Evolutionary conservation across 2,113 vertebrate species (phyloP), one percentile per base, ranked within the genome.

Genomic region (Xiphophorus maculatus): DNA sequence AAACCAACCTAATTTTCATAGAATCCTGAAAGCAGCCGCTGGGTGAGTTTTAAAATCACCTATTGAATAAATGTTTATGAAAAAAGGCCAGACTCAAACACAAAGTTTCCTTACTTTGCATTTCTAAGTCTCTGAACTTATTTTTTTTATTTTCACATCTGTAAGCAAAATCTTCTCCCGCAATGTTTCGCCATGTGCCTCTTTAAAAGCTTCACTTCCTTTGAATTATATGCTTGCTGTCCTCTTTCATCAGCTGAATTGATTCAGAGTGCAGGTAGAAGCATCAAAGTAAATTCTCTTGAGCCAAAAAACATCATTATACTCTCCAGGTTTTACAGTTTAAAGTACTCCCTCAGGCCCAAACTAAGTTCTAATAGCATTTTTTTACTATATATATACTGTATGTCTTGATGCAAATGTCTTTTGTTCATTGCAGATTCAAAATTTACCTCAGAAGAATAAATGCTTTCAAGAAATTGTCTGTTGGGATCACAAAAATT

Each of bases 221-320:
- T 76, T 82, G 35, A 77, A 69, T 79, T 51, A 82, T 75, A 48
- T 48, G 35, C 62, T 66, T 13, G 29, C 68, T 54, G 27, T 83
- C 67, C 65, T 75, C 72, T 77, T 84, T 29, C 58, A 73, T 85
- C 66, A 76, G 60, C 80, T 66, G 33, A 76, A 83, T 65, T 60
- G 79, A 80, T 79, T 85, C 74, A 78, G 32, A 72, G 60, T 72
- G 73, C 44, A 86, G 66, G 60, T 80, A 83, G 77, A 65, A 82
- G 75, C 80, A 85, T 78, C 66, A 70, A 68, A n/a, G 14, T 33
- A 17, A 71, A 72, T 66, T 80, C 71, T 86, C 73, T 10, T 48
- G 63, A 73, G 67, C 79, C 54, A 84, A 74, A 75, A 79, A 73
- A 42, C 61, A 74, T 64, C 64, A 84, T 82, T 74, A 69, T 66